Evolutionary conservation across 1,140 invertebrate genomes (phyloP), one percentile per base, ranked within the genome.

Genomic region (Drosophila suzukii): DNA sequence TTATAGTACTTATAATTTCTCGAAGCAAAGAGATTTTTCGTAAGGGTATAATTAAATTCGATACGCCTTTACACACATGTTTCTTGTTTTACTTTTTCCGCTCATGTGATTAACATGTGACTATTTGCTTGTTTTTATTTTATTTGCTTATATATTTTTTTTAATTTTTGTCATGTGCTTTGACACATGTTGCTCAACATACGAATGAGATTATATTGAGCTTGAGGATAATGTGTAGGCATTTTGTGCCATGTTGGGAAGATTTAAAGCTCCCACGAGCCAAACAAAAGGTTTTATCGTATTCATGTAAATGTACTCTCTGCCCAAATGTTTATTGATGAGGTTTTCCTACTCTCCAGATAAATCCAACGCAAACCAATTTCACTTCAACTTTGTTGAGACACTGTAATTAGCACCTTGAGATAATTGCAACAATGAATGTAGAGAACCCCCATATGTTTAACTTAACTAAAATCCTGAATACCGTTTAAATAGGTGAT

Each of bases 31-130:
- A 41, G 1, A 30, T 13, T 63, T 58, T 60, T 17, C 0, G 13
- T 15, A 1, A 63, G 65, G 30, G 65, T 68, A 68, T 66, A 53
- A 36, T 30, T 38, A 7, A 12, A 3, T 53, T 54, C 61, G 30
- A 6, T 30, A 51, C 10, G 24, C 56, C 20, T 13, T 66, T 44
- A 53, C 36, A 51, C 47, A 67, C 46, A 36, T 72, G 27, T 53
- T 46, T 47, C 36, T 73, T 72, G 44, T 73, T 73, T 61, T 36
- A 46, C 47, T 73, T 55, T 53, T 53, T 39, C 56, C 43, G 39
- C 38, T 68, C 74, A 77, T 77, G 74, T 77, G 74, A 61, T 73
- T 54, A 58, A 75, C 61, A 47, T 77, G 43, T 77, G 63, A 70
- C 65, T 50, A 50, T 58, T 51, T 77, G 54, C 38, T 46, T 58